Base-by-base conservation (phyloP, 2,888 invertebrate species). In the Prionchulus punctatus region DNA sequence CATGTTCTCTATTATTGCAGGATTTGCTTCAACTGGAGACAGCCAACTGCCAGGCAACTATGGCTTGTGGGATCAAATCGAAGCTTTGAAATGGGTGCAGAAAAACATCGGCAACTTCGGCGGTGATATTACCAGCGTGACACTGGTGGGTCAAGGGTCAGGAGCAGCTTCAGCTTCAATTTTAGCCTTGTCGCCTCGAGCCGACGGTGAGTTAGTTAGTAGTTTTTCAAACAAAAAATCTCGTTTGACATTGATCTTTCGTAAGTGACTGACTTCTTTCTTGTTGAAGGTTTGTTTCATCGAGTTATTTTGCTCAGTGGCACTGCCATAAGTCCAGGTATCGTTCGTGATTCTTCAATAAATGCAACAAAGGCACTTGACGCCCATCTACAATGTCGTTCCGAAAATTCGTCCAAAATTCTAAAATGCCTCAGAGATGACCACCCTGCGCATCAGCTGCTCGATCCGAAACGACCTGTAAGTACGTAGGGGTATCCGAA, bases 301-400 rank as follows among this genome's bases (percentile, higher is more conserved):
- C 57, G 54, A 28, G 27, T 68, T 1, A 56, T 70, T n/a, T 60
- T 70, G 21, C 64, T 70, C 66, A 66, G 66, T 15, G 70, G 69
- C 1, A 65, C 68, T 2, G 68, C 68, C 12, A 58, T 70, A 1
- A 65, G 63, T 23, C 70, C 70, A 1, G 70, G 70, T 3, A 59
- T 62, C 12, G 68, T 70, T 2, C 57, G 70, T 3, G 63, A 67
- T 43, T 63, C 68, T 3, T 66, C 70, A 49, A 60, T 67, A 42
- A 70, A 70, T 59, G 70, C 69, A 25, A 70, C 70, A 1, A 65
- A 65, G 66, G 63, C 62, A 23, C 62, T 70, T 48, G 65, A 68
- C 52, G 61, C 63, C 26, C 61, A 58, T 43, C 53, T 65, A 7
- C 56, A 62, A n/a, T 48, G 54, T 25, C 42, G 26, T 2, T 18